Percentiles rank a stretch among this genome's conserved stretches.
Evolutionary conservation across 2,113 vertebrate species (phyloP).

Genomic region (mouse (Mus musculus)): DNA sequence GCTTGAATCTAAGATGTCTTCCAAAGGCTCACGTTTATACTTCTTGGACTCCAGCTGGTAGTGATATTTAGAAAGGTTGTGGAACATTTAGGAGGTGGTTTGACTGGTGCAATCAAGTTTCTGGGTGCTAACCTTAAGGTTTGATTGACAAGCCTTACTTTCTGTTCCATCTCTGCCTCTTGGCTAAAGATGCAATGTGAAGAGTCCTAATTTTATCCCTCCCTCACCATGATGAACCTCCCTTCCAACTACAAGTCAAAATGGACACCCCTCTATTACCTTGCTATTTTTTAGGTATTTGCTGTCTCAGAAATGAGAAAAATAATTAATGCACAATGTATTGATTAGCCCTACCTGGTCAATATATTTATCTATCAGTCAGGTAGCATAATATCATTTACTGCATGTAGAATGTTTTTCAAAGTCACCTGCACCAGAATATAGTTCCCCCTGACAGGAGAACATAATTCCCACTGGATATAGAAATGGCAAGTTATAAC

Average conservation of each 20-base stretch:
- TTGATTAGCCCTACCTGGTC: neutral
- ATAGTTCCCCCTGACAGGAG: neutral
- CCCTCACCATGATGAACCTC: too few species aligned
- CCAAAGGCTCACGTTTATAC: too few species aligned
- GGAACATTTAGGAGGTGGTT: too few species aligned
- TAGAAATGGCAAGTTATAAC: constrained; percentile 49
- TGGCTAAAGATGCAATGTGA: neutral
- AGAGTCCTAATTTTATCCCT: neutral
- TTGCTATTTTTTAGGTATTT: too few species aligned
- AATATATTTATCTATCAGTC: neutral
- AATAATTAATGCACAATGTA: too few species aligned
- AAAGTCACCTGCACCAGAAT: constrained; percentile 49
- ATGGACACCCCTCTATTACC: too few species aligned
- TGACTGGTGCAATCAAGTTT: neutral
- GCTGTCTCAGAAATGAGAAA: neutral
- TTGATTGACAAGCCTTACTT: too few species aligned
- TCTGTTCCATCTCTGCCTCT: neutral
- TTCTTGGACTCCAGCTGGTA: too few species aligned
- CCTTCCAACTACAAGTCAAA: neutral
- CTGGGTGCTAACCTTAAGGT: too few species aligned
- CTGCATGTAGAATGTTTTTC: neutral
- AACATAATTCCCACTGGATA: constrained; percentile 31
- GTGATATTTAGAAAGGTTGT: neutral
- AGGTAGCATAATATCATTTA: neutral
- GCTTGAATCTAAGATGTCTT: neutral